Conservation (phyloP, 2,888 invertebrate species). For the Malthinus flaveolus region DNA sequence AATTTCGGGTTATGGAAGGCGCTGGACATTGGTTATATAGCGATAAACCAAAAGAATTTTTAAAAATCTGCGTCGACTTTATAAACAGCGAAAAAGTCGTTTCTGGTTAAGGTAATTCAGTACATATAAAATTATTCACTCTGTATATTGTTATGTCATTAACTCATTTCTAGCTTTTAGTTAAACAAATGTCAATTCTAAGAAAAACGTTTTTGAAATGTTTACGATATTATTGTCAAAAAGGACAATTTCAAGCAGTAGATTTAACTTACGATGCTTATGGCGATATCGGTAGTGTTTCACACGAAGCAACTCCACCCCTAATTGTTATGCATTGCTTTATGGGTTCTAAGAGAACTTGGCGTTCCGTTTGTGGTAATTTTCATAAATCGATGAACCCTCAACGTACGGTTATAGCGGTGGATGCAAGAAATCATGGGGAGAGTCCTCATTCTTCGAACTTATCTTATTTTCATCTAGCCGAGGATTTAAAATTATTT, state of each 20-base stretch:
- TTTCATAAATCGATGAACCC: slow-evolving; percentile 65
- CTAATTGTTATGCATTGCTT: slow-evolving; percentile 85
- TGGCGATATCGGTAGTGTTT: slow-evolving; percentile 48
- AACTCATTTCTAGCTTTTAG: too few relatives aligned
- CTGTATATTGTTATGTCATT: background rate
- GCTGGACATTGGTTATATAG: slow-evolving; percentile 96
- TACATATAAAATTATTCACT: background rate
- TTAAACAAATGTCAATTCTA: too few relatives aligned
- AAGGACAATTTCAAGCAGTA: background rate
- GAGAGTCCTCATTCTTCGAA: slow-evolving; percentile 80
- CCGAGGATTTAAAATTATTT: slow-evolving; percentile 71
- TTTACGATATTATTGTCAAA: too few relatives aligned
- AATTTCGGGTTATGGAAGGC: slow-evolving; percentile 71
- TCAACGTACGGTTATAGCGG: slow-evolving; percentile 72
- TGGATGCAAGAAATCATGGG: slow-evolving; percentile 95
- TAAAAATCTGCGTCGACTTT: slow-evolving; percentile 67
- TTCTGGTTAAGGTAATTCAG: background rate
- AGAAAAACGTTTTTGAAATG: too few relatives aligned
- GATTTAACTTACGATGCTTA: slow-evolving; percentile 70
- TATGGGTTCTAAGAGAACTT: slow-evolving; percentile 85
- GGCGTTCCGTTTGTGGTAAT: slow-evolving; percentile 78
- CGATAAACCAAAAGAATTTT: slow-evolving; percentile 82
- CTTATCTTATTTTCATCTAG: slow-evolving; percentile 75
- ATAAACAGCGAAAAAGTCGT: slow-evolving; percentile 50
- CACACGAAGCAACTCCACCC: slow-evolving; percentile 57